Conservation (phyloP, 2,113 vertebrate species). For the Corynorhinus townsendii region DNA sequence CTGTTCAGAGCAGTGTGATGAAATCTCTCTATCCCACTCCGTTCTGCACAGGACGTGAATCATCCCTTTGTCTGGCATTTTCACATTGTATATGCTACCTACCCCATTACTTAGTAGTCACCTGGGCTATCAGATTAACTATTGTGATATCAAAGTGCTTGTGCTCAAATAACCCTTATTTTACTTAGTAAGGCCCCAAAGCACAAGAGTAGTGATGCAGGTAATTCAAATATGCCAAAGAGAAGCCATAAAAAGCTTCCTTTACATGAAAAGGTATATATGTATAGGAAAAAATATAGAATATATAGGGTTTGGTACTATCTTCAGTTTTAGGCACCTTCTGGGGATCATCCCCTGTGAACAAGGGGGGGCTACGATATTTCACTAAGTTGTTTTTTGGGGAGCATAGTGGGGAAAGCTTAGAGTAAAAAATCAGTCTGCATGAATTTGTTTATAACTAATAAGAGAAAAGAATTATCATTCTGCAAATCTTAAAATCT, state of each 20-base stretch:
- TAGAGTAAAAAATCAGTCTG: neutral
- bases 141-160: neutral
- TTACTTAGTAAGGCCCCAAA: neutral
- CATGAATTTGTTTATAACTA: neutral
- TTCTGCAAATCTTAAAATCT: neutral
- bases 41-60: neutral
- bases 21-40: neutral
- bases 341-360: neutral
- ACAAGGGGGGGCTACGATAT: neutral
- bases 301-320: neutral
- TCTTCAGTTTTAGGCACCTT: neutral
- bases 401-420: fast-evolving
- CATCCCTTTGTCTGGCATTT: neutral
- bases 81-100: neutral
- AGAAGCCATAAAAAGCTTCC: neutral
- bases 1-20: neutral
- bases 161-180: neutral
- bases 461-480: slow-evolving; percentile 36
- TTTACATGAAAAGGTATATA: neutral
- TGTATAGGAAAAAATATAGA: neutral
- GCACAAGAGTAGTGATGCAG: neutral
- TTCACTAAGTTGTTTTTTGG: neutral
- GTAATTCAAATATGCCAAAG: neutral
- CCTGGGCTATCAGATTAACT: neutral
- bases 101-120: neutral